Percentiles rank a stretch among this genome's conserved stretches.
These are phyloP conservation scores for Struthio camelus DNA, from an alignment of 2,113 vertebrate genomes.

Conservation along the genomic window DNA sequence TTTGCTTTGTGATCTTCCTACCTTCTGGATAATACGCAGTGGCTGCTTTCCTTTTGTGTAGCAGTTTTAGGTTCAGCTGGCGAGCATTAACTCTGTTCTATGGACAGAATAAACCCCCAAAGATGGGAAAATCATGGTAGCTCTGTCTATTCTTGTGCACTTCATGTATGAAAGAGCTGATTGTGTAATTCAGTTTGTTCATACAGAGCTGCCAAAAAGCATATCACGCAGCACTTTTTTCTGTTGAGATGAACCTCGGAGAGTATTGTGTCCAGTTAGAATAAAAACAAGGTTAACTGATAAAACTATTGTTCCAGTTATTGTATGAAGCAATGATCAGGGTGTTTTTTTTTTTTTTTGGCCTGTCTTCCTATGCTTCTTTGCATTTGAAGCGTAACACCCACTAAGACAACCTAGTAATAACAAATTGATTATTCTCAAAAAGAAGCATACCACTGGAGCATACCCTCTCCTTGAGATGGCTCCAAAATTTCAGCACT, in stretches of 20 bases:
- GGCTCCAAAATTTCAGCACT: neutral
- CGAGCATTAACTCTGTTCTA: neutral
- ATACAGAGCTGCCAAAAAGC: neutral
- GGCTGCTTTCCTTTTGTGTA: neutral
- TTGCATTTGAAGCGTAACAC: neutral
- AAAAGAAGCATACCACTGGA: neutral
- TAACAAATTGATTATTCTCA: neutral
- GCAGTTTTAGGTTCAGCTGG: neutral
- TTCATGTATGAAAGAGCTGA: slow-evolving; percentile 26
- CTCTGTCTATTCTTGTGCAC: neutral
- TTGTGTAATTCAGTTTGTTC: slow-evolving; percentile 33
- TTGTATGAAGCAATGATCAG: neutral
- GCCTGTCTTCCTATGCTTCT: neutral
- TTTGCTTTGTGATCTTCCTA: neutral
- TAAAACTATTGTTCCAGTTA: neutral
- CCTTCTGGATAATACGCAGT: neutral
- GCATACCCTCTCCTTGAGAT: neutral
- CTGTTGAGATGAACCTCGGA: neutral
- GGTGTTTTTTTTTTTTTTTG: neutral
- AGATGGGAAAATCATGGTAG: neutral
- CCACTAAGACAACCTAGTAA: neutral
- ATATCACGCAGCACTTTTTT: neutral
- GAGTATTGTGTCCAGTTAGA: neutral
- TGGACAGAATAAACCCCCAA: neutral
- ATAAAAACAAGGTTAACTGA: slow-evolving; percentile 2